Evolutionary conservation across 1,140 invertebrate species (phyloP).

Genomic region (Aphelinus certus): DNA sequence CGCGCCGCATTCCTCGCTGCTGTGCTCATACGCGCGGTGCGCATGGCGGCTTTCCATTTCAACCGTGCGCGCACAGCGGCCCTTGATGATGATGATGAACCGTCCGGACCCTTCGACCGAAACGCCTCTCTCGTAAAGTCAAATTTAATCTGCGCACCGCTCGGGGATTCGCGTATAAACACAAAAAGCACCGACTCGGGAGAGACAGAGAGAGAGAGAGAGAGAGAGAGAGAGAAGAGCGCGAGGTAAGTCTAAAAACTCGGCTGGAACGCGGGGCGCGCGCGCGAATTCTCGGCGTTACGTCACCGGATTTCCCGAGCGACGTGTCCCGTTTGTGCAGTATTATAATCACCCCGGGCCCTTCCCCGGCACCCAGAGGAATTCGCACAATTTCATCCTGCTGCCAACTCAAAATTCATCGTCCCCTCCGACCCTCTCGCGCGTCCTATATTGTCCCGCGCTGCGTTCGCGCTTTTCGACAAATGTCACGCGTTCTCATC

Average conservation of each 20-base stretch:
- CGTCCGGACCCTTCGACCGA: conserved; percentile 47
- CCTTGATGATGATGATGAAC: conserved; percentile 61
- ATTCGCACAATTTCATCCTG: conserved; percentile 29
- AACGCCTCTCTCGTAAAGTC: conserved; percentile 61
- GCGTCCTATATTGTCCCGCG: no score
- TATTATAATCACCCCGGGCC: conserved; percentile 13
- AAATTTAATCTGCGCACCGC: conserved; percentile 55
- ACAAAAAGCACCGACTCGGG: conserved; percentile 33
- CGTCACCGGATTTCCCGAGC: conserved; percentile 4
- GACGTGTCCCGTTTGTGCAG: conserved; percentile 17
- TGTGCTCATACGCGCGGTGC: not conserved
- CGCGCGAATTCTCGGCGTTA: conserved; percentile 41
- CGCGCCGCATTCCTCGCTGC: not conserved
- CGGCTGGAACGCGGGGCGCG: not conserved
- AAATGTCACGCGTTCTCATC: no score
- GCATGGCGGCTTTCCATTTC: conserved; percentile 32
- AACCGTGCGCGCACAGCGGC: conserved; percentile 38
- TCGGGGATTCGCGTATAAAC: conserved; percentile 41
- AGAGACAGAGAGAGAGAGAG: not conserved
- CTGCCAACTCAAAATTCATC: conserved; percentile 19
- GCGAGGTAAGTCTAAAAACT: not conserved
- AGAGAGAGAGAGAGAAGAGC: not conserved
- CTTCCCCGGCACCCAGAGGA: not conserved
- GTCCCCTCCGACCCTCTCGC: no score
- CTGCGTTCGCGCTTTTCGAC: no score